Conservation (phyloP, 1,140 invertebrate species). For the Cyclina sinensis region DNA sequence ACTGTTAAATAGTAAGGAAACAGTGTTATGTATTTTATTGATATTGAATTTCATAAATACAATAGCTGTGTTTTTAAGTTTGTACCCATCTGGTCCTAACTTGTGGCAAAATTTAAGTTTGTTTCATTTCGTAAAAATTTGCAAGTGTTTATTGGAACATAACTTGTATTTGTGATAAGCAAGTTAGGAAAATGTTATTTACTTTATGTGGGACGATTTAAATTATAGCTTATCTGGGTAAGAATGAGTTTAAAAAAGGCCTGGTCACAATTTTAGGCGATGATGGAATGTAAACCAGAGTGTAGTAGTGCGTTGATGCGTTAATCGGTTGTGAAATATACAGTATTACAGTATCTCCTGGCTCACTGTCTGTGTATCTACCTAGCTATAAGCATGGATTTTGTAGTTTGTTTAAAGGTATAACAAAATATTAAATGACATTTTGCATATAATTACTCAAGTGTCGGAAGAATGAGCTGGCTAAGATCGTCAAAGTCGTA, state of each 20-base stretch:
- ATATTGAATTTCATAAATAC: conserved; percentile 10
- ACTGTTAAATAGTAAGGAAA: not conserved
- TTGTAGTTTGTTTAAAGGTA: not conserved
- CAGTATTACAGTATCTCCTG: not conserved
- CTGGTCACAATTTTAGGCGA: conserved; percentile 14
- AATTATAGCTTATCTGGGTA: not conserved
- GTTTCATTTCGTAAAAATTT: no score
- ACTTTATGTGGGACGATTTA: not conserved
- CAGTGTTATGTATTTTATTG: not conserved
- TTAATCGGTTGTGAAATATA: conserved; percentile 30
- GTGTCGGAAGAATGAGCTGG: conserved; percentile 25
- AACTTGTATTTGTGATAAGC: not conserved
- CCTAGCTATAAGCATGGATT: conserved; percentile 14
- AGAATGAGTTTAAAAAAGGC: not conserved
- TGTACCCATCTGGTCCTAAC: no score
- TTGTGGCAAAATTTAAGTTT: not conserved
- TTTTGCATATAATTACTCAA: not conserved
- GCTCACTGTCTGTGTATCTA: conserved; percentile 10
- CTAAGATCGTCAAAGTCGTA: conserved; percentile 28
- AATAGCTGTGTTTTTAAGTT: not conserved
- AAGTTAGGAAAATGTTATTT: not conserved
- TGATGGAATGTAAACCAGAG: not conserved
- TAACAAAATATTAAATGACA: not conserved
- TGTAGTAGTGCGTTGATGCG: conserved; percentile 20
- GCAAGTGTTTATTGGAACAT: not conserved